A percentile compares a stretch with the other conserved stretches of the same genome.
phyloP scores from a whole-genome alignment of 35 echinoderm and acorn worm species.

The Holothuria glaberrima region DNA sequence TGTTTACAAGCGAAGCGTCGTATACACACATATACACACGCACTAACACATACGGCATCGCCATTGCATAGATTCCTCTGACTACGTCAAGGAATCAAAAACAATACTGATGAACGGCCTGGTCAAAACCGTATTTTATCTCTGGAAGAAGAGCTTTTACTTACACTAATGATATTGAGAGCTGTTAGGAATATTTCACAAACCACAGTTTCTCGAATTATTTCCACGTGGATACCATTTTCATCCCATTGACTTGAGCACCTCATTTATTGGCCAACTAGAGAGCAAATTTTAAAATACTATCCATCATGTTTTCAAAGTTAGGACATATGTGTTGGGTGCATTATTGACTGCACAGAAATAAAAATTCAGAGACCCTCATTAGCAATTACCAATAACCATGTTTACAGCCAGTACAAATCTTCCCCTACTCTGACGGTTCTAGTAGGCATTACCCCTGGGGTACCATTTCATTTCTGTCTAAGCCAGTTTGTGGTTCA shows the following conservation, averaged over 20 bases:
- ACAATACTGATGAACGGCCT: slow-evolving; percentile 27
- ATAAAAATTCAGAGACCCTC: slow-evolving; percentile 70
- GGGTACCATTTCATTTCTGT: slow-evolving; percentile 72
- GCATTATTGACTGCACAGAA: no score
- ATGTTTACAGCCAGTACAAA: no score
- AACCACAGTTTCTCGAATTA: slow-evolving; percentile 72
- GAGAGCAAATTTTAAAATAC: slow-evolving; percentile 67
- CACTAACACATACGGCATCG: no score
- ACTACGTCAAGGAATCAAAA: no score
- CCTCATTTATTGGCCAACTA: slow-evolving; percentile 71
- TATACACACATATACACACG: no score
- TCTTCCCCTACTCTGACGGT: no score
- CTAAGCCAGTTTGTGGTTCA: no score
- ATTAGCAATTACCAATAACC: slow-evolving; percentile 53
- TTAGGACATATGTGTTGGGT: slow-evolving; percentile 68
- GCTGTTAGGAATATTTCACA: slow-evolving; percentile 55
- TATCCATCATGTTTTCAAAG: slow-evolving; percentile 77
- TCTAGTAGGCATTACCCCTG: slow-evolving; percentile 75
- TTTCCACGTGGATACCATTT: slow-evolving; percentile 86
- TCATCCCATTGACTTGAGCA: slow-evolving; percentile 57
- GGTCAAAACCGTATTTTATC: slow-evolving; percentile 38
- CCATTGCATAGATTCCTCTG: no score
- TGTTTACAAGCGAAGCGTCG: no score
- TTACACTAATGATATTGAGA: slow-evolving; percentile 69
- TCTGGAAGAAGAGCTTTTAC: slow-evolving; percentile 47